These are phyloP conservation scores for Cettia cetti DNA, from an alignment of 2,113 vertebrate species.

Conservation along the genomic window DNA sequence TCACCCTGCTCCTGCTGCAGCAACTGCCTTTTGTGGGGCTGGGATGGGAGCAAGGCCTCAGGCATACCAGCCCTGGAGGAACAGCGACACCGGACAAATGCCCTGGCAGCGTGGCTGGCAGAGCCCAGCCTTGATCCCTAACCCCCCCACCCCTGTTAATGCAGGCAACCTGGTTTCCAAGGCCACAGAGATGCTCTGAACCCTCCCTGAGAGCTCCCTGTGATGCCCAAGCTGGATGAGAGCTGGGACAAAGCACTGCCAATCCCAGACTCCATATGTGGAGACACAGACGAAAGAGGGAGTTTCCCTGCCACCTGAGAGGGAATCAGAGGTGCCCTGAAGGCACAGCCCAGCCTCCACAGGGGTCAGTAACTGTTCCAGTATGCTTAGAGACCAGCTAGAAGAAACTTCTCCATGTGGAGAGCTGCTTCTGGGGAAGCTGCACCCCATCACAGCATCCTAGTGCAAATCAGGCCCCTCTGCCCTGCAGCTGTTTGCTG, in stretches of 20 bases:
- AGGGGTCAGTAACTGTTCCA: not conserved
- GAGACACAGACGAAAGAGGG: rapidly evolving
- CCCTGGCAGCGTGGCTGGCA: not conserved
- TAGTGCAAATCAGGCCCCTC: not conserved
- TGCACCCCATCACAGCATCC: not conserved
- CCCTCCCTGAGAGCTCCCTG: too few species aligned
- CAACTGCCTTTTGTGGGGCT: not conserved
- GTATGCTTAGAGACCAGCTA: not conserved
- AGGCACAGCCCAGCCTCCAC: not conserved
- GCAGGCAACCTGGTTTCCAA: rapidly evolving
- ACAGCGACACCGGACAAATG: not conserved
- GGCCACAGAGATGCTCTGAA: not conserved
- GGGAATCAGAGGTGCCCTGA: not conserved
- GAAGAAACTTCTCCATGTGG: not conserved
- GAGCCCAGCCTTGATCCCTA: not conserved
- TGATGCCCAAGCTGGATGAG: not conserved
- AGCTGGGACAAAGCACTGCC: not conserved
- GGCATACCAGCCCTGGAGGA: not conserved
- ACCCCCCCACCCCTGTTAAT: rapidly evolving
- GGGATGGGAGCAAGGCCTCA: not conserved
- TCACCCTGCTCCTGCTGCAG: not conserved
- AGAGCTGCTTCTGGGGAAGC: not conserved
- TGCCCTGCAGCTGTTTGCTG: not conserved
- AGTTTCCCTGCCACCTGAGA: not conserved
- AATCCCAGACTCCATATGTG: rapidly evolving